Base-by-base conservation (phyloP, 2,888 invertebrate species). In the Neria commutata region DNA sequence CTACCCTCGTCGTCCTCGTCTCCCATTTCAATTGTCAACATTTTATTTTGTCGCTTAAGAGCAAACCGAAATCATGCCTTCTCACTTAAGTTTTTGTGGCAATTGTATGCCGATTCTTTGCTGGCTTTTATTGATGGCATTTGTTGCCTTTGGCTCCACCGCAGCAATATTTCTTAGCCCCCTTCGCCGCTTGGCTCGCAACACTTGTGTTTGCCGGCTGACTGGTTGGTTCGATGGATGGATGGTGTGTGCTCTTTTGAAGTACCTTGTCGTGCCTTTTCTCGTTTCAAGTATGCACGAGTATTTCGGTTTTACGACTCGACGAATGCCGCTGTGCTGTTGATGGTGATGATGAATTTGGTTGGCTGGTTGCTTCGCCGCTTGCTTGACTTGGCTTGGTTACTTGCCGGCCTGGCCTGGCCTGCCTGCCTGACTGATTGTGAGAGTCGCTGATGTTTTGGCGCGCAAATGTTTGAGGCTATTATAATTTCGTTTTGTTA, bases 41-140 rank as follows among this genome's bases (percentile, higher is more conserved):
- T 40, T n/a, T 17, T 14, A 11, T 14, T 6, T 17, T 14, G 40
- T 17, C 40, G 40, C n/a, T 40, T 17, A 6, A n/a, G n/a, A n/a
- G n/a, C n/a, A n/a, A n/a, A n/a, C 6, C n/a, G 5, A 5, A 6
- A 2, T 5, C 8, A 17, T 21, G 19, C 8, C 23, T 46, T 23
- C 10, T 24, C 24, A n/a, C 46, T 46, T 10, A 11, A 24, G 46
- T 46, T 16, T 17, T 2, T 42, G 16, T 42, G 14, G n/a, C n/a
- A n/a, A n/a, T n/a, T n/a, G n/a, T n/a, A n/a, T n/a, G n/a, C n/a
- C n/a, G n/a, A n/a, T n/a, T n/a, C n/a, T n/a, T n/a, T n/a, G n/a
- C n/a, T n/a, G n/a, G n/a, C n/a, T n/a, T n/a, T 58, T 58, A 54
- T 54, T 58, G 58, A 58, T 58, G 54, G 58, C 54, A 47, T 58